Base-by-base conservation (phyloP, 2,113 vertebrate genomes). In the Callopanchax toddi region DNA sequence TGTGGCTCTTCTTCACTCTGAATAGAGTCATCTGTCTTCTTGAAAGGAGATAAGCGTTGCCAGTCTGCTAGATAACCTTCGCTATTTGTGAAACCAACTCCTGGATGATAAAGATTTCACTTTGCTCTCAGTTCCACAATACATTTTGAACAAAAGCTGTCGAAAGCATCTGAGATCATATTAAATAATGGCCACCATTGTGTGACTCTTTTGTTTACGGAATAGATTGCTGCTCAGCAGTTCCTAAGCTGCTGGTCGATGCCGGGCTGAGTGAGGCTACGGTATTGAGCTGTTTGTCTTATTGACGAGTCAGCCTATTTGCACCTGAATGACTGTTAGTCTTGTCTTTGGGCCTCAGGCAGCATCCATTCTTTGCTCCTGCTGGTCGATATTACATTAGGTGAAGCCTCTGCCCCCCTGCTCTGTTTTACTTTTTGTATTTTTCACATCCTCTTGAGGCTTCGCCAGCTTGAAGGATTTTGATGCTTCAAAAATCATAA, bases 221-320 rank as follows among this genome's bases (percentile, higher is more conserved):
- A 87, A 85, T 79, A 83, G 86, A 86, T 89, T 83, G 79, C 74
- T 78, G 55, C 82, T 89, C 85, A 83, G 81, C 82, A 83, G 63
- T 86, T 89, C 78, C 68, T 83, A 78, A 80, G 81, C 75, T 85
- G 60, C 72, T 45, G 69, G 75, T 86, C 86, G 81, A 87, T 87
- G 73, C 52, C 18, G 21, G 66, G 67, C 78, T 80, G 88, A 89
- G 83, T 86, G 74, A 54, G 81, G 75, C 76, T 86, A 11, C 13
- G 20, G 18, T 36, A 89, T 88, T 85, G 85, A 88, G 70, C 82
- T 82, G 81, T 82, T 85, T 81, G 84, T 69, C 59, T 73, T 91
- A 87, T 86, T 90, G 84, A 83, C 76, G 76, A 69, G 78, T 77
- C 74, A 74, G 79, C 78, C 67, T 76, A 68, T 87, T 84, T 86